Evolutionary conservation across 2,888 invertebrate genomes (phyloP).

Genomic region (Leucoma salicis): DNA sequence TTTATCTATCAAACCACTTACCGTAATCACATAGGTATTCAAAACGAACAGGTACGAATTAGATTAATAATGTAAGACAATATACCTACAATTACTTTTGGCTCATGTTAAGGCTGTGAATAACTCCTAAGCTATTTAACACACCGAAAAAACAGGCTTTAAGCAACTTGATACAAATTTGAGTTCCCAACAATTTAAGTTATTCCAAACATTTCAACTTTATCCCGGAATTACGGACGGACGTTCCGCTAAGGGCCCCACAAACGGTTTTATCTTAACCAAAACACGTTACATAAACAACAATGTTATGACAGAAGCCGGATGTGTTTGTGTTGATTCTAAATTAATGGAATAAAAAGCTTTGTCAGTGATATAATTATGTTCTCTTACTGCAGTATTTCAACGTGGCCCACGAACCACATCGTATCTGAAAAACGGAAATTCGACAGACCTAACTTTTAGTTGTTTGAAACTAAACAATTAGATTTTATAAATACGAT

Average conservation of each 20-base stretch:
- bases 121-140: not conserved
- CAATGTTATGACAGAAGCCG: slow-evolving; percentile 22
- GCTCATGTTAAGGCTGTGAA: not conserved
- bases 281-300: slow-evolving; percentile 28
- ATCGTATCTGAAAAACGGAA: too few relatives aligned
- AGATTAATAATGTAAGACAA: too few relatives aligned
- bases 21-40: too few relatives aligned
- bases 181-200: slow-evolving; percentile 7
- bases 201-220: slow-evolving; percentile 14
- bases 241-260: slow-evolving; percentile 13
- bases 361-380: slow-evolving; percentile 11
- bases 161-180: not conserved
- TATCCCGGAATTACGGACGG: slow-evolving; percentile 10
- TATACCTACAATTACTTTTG: too few relatives aligned
- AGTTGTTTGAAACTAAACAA: too few relatives aligned
- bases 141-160: not conserved
- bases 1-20: too few relatives aligned
- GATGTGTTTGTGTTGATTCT: slow-evolving; percentile 15
- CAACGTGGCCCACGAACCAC: too few relatives aligned
- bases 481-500: too few relatives aligned
- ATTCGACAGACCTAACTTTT: too few relatives aligned
- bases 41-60: too few relatives aligned
- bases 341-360: slow-evolving; percentile 24
- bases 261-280: slow-evolving; percentile 19
- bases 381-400: too few relatives aligned